These are phyloP conservation scores for Centrocercus urophasianus DNA, from an alignment of 2,113 vertebrate species.

Conservation along the genomic window DNA sequence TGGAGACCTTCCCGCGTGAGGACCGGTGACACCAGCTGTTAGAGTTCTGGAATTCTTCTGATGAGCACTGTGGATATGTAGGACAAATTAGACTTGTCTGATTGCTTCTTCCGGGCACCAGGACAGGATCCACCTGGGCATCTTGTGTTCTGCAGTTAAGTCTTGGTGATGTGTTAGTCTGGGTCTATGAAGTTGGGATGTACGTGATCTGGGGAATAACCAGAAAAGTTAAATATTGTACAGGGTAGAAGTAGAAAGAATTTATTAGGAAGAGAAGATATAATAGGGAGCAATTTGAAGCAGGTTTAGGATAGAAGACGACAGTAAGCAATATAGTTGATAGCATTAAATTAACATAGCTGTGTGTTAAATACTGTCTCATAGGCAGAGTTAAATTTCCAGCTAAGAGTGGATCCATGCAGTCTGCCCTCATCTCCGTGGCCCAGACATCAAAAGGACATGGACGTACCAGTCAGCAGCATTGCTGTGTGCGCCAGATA, in stretches of 20 bases:
- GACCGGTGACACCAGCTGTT: not conserved
- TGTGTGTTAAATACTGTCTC: not conserved
- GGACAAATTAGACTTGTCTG: not conserved
- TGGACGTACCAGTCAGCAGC: not conserved
- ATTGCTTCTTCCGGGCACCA: slow-evolving; percentile 6
- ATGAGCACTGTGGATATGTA: not conserved
- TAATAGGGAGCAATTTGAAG: not conserved
- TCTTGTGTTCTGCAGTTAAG: not conserved
- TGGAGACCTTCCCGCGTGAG: not conserved
- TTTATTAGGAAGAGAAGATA: not conserved
- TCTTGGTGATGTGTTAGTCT: not conserved
- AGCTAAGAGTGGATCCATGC: not conserved
- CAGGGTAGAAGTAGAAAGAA: not conserved
- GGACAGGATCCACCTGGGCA: not conserved
- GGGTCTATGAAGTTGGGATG: not conserved
- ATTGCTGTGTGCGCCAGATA: not conserved
- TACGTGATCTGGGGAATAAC: not conserved
- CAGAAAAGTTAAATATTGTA: not conserved
- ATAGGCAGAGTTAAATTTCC: not conserved
- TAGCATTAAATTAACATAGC: not conserved
- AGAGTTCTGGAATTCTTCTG: not conserved
- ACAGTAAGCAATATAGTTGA: not conserved
- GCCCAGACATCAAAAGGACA: not conserved
- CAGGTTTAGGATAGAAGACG: not conserved
- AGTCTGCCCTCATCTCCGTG: not conserved